A percentile compares a stretch with the other conserved stretches of the same genome.
Evolutionary conservation across 1,140 invertebrate genomes (phyloP).

Genomic region (Belonocnema kinseyi): DNA sequence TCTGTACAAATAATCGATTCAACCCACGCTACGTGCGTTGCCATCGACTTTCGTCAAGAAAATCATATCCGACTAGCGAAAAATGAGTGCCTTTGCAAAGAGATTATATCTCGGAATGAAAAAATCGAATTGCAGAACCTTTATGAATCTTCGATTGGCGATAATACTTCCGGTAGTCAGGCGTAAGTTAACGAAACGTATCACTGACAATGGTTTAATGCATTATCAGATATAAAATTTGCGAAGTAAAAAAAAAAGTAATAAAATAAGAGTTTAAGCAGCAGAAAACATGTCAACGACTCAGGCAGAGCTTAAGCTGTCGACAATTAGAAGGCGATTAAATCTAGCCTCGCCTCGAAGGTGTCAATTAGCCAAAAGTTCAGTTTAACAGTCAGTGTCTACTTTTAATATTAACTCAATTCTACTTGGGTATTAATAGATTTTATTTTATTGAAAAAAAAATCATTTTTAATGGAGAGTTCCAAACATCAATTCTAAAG

Average conservation of each 20-base stretch:
- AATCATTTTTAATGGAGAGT: too few species aligned
- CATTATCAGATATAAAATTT: neutral
- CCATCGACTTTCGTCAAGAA: neutral
- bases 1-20: neutral
- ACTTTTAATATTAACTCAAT: neutral
- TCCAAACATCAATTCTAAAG: too few species aligned
- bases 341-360: constrained; percentile 6
- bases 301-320: constrained; percentile 23
- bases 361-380: constrained; percentile 24
- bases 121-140: neutral
- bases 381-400: neutral
- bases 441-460: too few species aligned
- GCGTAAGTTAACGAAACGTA: neutral
- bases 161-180: neutral
- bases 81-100: neutral
- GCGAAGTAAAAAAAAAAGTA: neutral
- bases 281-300: constrained; percentile 17
- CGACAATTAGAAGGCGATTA: constrained; percentile 24
- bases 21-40: neutral
- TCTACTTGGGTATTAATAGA: too few species aligned
- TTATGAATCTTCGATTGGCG: neutral
- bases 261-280: neutral
- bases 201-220: neutral
- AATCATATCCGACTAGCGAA: neutral
- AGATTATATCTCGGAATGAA: neutral